A percentile compares a stretch with the other conserved stretches of the same genome.
Conservation (phyloP, 2,113 vertebrate species). For the Drymodes brunneopygia region DNA sequence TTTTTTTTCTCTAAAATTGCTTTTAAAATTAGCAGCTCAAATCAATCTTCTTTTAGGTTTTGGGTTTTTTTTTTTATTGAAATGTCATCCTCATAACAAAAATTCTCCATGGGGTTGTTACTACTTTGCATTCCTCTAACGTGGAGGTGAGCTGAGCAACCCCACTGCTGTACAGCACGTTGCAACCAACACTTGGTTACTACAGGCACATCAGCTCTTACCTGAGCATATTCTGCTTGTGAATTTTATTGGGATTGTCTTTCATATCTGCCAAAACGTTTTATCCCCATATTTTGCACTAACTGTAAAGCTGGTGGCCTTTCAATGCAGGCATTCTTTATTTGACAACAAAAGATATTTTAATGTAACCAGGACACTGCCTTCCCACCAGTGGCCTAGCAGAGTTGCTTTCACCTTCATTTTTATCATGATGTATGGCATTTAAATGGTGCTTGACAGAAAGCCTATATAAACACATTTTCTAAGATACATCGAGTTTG, state of each 20-base stretch:
- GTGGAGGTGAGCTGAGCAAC: background rate
- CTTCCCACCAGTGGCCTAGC: background rate
- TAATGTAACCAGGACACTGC: background rate
- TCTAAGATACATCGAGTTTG: background rate
- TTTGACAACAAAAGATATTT: background rate
- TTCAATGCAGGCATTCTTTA: background rate
- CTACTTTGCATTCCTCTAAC: background rate
- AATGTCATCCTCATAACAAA: background rate
- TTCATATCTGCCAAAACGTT: background rate
- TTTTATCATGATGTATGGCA: background rate
- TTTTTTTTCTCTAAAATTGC: background rate
- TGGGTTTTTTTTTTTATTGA: background rate
- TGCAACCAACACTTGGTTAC: background rate
- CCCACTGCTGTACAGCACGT: background rate
- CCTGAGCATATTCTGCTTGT: background rate
- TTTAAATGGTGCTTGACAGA: slow-evolving; percentile 25
- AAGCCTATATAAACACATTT: background rate
- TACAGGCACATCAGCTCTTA: background rate
- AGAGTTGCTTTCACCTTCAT: background rate
- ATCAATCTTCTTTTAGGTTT: background rate
- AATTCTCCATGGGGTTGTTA: background rate
- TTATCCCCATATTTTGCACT: background rate
- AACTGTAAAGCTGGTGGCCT: background rate
- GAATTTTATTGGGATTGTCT: background rate
- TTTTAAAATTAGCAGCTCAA: background rate